Evolutionary conservation across 2,797 vertebrate genomes (phyloP).

Genomic region (Pseudochirops corinnae): DNA sequence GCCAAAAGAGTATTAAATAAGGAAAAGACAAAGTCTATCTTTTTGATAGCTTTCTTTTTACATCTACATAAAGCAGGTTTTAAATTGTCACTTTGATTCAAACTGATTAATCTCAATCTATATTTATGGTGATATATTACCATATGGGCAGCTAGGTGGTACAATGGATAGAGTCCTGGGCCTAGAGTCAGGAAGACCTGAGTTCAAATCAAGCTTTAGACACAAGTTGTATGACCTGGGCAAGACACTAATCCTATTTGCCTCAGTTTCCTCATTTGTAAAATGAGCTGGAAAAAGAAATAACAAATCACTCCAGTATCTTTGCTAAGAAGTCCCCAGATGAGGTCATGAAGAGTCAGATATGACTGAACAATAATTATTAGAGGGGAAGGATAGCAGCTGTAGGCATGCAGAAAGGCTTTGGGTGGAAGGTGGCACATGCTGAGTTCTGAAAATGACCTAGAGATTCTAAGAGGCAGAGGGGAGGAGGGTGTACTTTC

Average conservation of each 20-base stretch:
- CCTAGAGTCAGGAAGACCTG: background rate
- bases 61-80: background rate
- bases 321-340: background rate
- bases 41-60: background rate
- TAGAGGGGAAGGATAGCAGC: background rate
- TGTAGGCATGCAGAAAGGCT: background rate
- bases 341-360: background rate
- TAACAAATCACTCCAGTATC: background rate
- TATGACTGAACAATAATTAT: background rate
- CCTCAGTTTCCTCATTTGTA: background rate
- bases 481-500: background rate
- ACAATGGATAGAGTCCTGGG: background rate
- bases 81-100: background rate
- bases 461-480: background rate
- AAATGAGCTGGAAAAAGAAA: background rate
- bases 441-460: background rate
- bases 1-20: background rate
- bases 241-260: background rate
- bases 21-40: slow-evolving; percentile 17
- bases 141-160: background rate
- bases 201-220: background rate
- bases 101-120: background rate
- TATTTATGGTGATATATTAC: background rate
- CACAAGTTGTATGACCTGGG: background rate
- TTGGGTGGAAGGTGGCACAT: background rate